Base-by-base conservation (phyloP, 2,113 vertebrate genomes). In the Bujurquina vittata region DNA sequence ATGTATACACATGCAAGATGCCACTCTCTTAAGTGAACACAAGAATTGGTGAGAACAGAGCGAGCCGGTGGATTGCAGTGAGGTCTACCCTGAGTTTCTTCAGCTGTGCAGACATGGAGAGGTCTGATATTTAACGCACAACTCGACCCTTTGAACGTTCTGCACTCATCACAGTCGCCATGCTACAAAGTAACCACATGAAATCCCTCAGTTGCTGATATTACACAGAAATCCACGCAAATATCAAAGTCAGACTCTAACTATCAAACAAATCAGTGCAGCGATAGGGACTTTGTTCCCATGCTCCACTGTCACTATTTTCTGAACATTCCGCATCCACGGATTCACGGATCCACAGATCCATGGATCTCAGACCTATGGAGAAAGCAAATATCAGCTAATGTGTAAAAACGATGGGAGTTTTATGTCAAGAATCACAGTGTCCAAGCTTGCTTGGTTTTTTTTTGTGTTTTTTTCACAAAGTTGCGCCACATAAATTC, bases 141-240 rank as follows among this genome's bases (percentile, higher is more conserved):
- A 84, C 43, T 83, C 73, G 84, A 78, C 75, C 72, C 29, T 7
- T 69, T 60, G 49, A 75, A 87, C 56, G 72, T 75, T 46, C 58
- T 59, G 59, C 1, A 2, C 84, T 88, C 79, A 88, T 90, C 74
- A 35, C 74, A 58, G 82, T 79, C 73, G 62, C 20, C 40, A 58
- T 46, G 7, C 37, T 10, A 23, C 46, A 56, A n/a, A 79, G 56
- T 60, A 89, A 84, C 74, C 22, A n/a, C 67, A 89, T 90, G 77
- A 93, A 94, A 94, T 91, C 52, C 4, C 35, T 23, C 35, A 18
- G 78, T 79, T 91, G 84, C 78, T 88, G 79, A 76, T 79, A 77
- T 63, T 14, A 77, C 81, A 83, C 74, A 83, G 55, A 87, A 84
- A 79, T 55, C 65, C 79, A 82, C 17, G 62, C 80, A 92, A 85